Conservation (phyloP, 2,888 invertebrate species). For the Tenthredo scrophulariae region DNA sequence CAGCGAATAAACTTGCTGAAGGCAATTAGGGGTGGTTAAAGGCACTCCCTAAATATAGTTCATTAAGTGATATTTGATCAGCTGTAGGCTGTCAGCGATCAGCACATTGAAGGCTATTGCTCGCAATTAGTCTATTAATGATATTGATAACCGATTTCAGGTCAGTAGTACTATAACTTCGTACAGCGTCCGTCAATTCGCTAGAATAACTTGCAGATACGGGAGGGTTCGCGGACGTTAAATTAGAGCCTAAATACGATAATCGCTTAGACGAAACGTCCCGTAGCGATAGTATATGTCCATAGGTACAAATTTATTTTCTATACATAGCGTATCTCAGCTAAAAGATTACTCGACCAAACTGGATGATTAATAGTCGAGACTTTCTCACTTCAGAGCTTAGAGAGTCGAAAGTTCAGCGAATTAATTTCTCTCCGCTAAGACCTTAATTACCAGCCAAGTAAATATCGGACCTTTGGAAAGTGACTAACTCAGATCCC, state of each 20-base stretch:
- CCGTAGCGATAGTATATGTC: not conserved
- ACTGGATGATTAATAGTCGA: constrained; percentile 14
- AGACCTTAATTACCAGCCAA: not conserved
- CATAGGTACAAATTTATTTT: not conserved
- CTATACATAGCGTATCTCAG: not conserved
- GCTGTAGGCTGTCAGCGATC: constrained; percentile 2
- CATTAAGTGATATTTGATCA: constrained; percentile 25
- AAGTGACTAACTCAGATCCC: not conserved
- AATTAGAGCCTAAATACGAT: constrained; percentile 23
- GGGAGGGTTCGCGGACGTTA: not conserved
- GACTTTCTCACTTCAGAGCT: constrained; percentile 10
- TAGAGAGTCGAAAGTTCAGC: constrained; percentile 22
- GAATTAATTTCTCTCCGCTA: constrained; percentile 35
- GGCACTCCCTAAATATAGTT: constrained; percentile 27
- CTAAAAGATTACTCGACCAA: not conserved
- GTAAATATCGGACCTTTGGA: constrained; percentile 1
- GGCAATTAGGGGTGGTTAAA: constrained; percentile 21
- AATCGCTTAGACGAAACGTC: constrained; percentile 23
- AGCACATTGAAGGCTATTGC: constrained; percentile 3
- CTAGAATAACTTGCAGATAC: not conserved
- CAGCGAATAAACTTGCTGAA: constrained; percentile 2
- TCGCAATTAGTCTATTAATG: constrained; percentile 13
- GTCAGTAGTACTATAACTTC: not conserved
- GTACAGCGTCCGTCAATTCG: not conserved
- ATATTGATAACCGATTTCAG: not conserved